Evolutionary conservation across 1,140 invertebrate genomes (phyloP).

Genomic region (Drosophila kohkoa): DNA sequence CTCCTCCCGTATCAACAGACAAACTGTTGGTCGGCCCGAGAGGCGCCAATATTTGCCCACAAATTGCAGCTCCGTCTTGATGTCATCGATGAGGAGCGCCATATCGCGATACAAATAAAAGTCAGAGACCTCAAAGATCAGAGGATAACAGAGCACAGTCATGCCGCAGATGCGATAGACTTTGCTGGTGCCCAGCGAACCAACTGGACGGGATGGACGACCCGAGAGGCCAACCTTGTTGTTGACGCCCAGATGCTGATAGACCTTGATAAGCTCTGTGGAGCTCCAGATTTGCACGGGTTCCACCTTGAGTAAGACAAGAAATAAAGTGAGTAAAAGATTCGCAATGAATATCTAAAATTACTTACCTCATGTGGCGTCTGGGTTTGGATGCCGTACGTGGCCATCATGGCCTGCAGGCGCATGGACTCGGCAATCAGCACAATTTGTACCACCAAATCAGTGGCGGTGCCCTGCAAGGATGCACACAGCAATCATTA

Average conservation of each 20-base stretch:
- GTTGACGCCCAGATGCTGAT: slow-evolving; percentile 97
- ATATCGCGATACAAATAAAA: slow-evolving; percentile 99
- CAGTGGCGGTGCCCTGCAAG: slow-evolving; percentile 94
- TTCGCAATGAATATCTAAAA: background rate
- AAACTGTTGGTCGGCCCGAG: slow-evolving; percentile 98
- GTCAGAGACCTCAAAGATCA: slow-evolving; percentile 99
- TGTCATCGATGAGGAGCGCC: slow-evolving; percentile 97
- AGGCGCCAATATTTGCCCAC: slow-evolving; percentile 97
- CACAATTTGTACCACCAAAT: slow-evolving; percentile 99
- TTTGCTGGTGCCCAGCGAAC: slow-evolving; percentile 98
- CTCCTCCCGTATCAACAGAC: slow-evolving; percentile 97
- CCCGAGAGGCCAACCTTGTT: slow-evolving; percentile 95
- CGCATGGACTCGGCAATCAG: slow-evolving; percentile 99
- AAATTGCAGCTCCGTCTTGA: slow-evolving; percentile 99
- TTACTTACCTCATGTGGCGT: slow-evolving; percentile 96
- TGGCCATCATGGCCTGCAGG: slow-evolving; percentile 99
- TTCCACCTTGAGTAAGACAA: slow-evolving; percentile 87
- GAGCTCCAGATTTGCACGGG: slow-evolving; percentile 99
- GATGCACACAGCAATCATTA: slow-evolving; percentile 28
- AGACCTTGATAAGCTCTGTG: slow-evolving; percentile 97
- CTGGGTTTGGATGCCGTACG: slow-evolving; percentile 99
- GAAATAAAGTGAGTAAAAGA: background rate
- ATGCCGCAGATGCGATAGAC: slow-evolving; percentile 98
- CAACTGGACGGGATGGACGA: slow-evolving; percentile 96
- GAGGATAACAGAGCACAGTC: slow-evolving; percentile 98